These are phyloP conservation scores for Cinara cedri DNA, from an alignment of 2,888 invertebrate species.

Conservation along the genomic window DNA sequence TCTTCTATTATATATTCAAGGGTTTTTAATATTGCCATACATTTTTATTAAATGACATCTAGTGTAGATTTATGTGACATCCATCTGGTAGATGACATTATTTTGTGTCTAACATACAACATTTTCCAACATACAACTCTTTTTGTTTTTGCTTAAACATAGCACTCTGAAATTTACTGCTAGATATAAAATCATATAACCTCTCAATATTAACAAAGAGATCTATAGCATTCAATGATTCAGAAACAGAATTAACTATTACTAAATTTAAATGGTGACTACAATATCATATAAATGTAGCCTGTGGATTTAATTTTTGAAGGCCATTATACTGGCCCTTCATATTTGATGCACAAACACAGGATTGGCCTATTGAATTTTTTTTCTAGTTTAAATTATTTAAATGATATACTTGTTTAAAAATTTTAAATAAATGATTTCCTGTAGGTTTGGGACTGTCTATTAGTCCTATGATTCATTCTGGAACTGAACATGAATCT, in stretches of 20 bases:
- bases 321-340: constrained; percentile 4
- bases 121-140: not conserved
- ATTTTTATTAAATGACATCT: not conserved
- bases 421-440: not conserved
- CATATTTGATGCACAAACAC: constrained; percentile 18
- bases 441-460: not conserved
- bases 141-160: not conserved
- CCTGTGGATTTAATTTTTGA: not conserved
- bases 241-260: not conserved
- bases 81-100: constrained; percentile 21
- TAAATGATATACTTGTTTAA: not conserved
- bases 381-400: not conserved
- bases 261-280: not conserved
- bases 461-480: not conserved
- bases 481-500: not conserved
- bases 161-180: not conserved
- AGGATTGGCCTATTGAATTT: not conserved
- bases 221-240: not conserved
- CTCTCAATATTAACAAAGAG: not conserved
- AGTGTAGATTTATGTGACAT: constrained; percentile 19
- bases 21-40: not conserved
- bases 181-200: not conserved
- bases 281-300: not conserved
- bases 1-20: not conserved
- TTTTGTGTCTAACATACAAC: constrained; percentile 11